These are phyloP conservation scores for Micronycteris hirsuta DNA, from an alignment of 2,113 vertebrate species.

Conservation along the genomic window DNA sequence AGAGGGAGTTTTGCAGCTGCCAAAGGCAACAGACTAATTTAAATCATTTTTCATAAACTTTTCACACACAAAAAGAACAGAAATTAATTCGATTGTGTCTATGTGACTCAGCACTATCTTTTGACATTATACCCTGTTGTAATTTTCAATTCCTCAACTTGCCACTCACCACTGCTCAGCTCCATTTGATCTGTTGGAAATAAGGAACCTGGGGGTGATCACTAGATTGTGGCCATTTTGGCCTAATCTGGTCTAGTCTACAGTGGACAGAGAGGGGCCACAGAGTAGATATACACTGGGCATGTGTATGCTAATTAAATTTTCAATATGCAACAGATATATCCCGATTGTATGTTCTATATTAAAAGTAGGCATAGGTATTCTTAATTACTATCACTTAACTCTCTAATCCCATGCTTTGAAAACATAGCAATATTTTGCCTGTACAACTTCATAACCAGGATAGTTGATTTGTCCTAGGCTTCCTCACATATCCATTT, in stretches of 20 bases:
- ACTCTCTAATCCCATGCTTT: neutral
- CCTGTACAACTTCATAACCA: neutral
- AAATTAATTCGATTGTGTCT: neutral
- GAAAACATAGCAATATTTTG: neutral
- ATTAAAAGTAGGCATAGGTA: neutral
- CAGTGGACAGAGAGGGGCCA: neutral
- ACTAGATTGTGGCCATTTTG: neutral
- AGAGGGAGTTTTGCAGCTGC: neutral
- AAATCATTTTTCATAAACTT: neutral
- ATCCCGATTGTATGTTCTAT: neutral
- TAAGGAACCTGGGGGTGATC: neutral
- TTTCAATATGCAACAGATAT: neutral
- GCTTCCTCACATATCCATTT: neutral
- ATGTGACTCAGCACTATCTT: neutral
- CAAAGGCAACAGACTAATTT: neutral
- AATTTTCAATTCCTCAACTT: neutral
- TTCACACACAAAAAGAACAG: neutral
- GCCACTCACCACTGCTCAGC: neutral
- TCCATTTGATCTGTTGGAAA: neutral
- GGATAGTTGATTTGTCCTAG: neutral
- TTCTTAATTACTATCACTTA: neutral
- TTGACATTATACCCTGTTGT: neutral
- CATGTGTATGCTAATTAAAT: neutral
- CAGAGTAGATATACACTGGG: rapidly evolving
- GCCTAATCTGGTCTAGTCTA: neutral